Evolutionary conservation across 2,797 vertebrate species (phyloP).

Genomic region (Triplophysa yarkandensis): DNA sequence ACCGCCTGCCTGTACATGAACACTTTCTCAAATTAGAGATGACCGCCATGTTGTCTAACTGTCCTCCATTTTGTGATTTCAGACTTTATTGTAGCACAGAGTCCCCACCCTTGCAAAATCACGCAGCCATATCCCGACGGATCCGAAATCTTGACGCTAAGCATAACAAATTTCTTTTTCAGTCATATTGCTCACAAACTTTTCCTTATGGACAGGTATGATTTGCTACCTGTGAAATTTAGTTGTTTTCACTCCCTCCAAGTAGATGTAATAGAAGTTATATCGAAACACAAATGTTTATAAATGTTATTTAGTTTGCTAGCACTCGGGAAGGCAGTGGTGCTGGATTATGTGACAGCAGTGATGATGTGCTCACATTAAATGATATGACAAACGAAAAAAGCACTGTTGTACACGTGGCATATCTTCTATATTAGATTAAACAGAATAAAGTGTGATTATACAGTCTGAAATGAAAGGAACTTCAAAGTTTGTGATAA

Average conservation of each 20-base stretch:
- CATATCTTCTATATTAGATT: neutral
- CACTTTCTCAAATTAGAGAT: conserved; percentile 53
- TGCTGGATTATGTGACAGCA: neutral
- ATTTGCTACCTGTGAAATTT: conserved; percentile 8
- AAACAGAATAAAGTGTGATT: neutral
- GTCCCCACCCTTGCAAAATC: conserved; percentile 55
- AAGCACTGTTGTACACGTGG: neutral
- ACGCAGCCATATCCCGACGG: conserved; percentile 40
- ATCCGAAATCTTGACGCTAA: conserved; percentile 46
- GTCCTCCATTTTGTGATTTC: conserved; percentile 82
- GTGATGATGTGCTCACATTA: neutral
- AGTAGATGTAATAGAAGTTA: neutral
- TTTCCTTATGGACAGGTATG: neutral
- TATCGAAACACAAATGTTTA: neutral
- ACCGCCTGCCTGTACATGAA: conserved; percentile 5
- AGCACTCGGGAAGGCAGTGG: neutral
- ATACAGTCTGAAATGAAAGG: neutral
- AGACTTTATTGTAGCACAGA: conserved; percentile 55
- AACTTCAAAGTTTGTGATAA: conserved; percentile 11
- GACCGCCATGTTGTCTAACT: conserved; percentile 76
- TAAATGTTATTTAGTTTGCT: neutral
- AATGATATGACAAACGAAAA: conserved; percentile 9
- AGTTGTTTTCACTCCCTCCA: neutral
- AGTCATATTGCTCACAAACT: conserved; percentile 21
- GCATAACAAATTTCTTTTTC: conserved; percentile 25